These are phyloP conservation scores for Danio kyathit DNA, from an alignment of 2,797 vertebrate species.

Conservation along the genomic window DNA sequence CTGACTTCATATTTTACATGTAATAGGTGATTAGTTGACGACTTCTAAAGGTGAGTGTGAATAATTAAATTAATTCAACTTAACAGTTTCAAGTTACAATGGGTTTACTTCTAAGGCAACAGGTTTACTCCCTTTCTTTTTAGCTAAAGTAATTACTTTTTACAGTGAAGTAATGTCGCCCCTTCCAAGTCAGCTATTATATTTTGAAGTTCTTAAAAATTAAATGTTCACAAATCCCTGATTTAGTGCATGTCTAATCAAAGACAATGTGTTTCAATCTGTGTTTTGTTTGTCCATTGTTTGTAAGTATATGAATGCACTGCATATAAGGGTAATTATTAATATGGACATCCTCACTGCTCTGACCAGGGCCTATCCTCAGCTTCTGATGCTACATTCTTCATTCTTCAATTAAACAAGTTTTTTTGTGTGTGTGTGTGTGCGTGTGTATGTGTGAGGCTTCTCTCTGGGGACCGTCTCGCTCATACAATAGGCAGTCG, in stretches of 20 bases:
- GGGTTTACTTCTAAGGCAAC: too few species aligned
- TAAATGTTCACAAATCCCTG: background rate
- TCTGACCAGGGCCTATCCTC: background rate
- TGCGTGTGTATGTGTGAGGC: conserved; percentile 26
- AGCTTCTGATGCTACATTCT: conserved; percentile 25
- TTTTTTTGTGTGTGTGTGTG: too few species aligned
- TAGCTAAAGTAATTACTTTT: too few species aligned
- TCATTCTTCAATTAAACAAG: conserved; percentile 34
- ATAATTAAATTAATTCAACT: too few species aligned
- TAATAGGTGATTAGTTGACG: too few species aligned
- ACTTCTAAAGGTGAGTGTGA: too few species aligned
- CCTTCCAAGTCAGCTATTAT: background rate
- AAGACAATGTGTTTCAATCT: background rate
- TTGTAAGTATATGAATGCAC: background rate
- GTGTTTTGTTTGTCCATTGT: too few species aligned
- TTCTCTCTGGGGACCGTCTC: conserved; percentile 54
- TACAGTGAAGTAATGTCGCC: too few species aligned
- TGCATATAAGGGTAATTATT: background rate
- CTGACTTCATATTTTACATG: conserved; percentile 1
- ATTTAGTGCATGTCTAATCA: conserved; percentile 10
- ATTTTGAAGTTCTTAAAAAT: background rate
- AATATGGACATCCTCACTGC: conserved; percentile 2
- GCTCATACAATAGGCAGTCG: conserved; percentile 55
- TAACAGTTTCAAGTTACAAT: too few species aligned
- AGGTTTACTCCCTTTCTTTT: too few species aligned